Conservation (phyloP, 1,140 invertebrate genomes). For the Pseudomyrmex gracilis region DNA sequence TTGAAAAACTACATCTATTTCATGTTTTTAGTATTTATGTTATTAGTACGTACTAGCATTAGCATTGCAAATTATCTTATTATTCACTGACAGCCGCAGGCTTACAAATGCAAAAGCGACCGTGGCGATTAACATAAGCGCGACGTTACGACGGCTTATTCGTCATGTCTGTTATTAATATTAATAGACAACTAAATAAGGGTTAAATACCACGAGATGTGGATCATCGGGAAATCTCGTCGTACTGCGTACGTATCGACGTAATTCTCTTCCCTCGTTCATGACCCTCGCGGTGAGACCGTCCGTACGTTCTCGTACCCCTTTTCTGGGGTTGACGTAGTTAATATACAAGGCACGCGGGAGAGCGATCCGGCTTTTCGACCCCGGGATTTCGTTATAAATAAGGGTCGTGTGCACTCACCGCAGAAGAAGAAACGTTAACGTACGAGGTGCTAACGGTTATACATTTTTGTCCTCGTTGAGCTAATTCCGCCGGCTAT, state of each 20-base stretch:
- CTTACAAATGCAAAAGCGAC: neutral
- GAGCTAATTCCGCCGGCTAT: slow-evolving; percentile 48
- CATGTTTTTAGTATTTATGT: neutral
- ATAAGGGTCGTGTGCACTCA: slow-evolving; percentile 46
- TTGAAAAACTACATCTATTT: neutral
- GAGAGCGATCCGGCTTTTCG: slow-evolving; percentile 69
- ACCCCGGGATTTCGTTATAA: slow-evolving; percentile 70
- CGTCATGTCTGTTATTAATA: slow-evolving; percentile 22
- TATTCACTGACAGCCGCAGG: neutral
- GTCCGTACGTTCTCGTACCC: slow-evolving; percentile 43
- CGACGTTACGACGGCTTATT: neutral
- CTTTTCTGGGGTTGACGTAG: slow-evolving; percentile 70
- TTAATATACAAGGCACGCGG: slow-evolving; percentile 75
- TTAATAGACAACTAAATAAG: slow-evolving; percentile 32
- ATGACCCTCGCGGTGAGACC: slow-evolving; percentile 27
- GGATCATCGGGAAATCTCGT: slow-evolving; percentile 53
- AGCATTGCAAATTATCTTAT: neutral
- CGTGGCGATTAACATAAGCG: neutral
- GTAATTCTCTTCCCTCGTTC: slow-evolving; percentile 49
- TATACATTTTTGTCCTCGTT: slow-evolving; percentile 45
- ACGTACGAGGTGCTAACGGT: slow-evolving; percentile 68
- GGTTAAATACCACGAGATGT: slow-evolving; percentile 29
- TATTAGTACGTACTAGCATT: neutral
- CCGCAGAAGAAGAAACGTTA: slow-evolving; percentile 56
- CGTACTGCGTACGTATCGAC: neutral